These are phyloP conservation scores for Diaperis boleti DNA, from an alignment of 2,888 invertebrate species.

Conservation along the genomic window DNA sequence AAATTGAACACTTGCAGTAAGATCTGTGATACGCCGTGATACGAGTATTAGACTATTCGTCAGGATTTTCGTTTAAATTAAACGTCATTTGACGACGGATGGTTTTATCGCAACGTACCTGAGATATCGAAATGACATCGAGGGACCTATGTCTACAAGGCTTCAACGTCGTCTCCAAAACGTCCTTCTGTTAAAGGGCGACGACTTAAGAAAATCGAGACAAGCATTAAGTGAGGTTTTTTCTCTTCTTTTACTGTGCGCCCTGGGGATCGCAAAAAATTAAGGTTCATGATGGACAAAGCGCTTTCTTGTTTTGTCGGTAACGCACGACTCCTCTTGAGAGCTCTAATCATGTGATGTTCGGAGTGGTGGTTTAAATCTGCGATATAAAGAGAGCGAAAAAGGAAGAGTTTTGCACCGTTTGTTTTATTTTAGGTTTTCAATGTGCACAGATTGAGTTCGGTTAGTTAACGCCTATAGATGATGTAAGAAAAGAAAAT, in stretches of 20 bases:
- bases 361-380: constrained; percentile 26
- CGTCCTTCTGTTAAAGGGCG: constrained; percentile 14
- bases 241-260: not conserved
- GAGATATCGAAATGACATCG: constrained; percentile 31
- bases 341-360: constrained; percentile 13
- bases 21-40: constrained; percentile 24
- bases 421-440: not conserved
- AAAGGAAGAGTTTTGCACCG: constrained; percentile 9
- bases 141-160: too few relatives aligned
- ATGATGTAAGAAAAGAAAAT: too few relatives aligned
- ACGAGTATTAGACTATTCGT: constrained; percentile 36
- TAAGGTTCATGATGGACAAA: constrained; percentile 18
- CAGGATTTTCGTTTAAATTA: constrained; percentile 35
- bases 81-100: constrained; percentile 37
- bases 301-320: constrained; percentile 20
- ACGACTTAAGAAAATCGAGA: constrained; percentile 24
- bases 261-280: constrained; percentile 8
- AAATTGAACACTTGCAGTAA: too few relatives aligned
- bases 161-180: too few relatives aligned
- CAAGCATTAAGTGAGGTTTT: constrained; percentile 10
- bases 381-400: constrained; percentile 8
- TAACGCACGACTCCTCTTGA: constrained; percentile 15
- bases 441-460: too few relatives aligned
- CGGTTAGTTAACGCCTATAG: too few relatives aligned
- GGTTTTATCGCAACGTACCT: constrained; percentile 32